A percentile compares a stretch with the other conserved stretches of the same genome.
Conservation (phyloP, 2,888 invertebrate genomes). For the Zonitis immaculata region DNA sequence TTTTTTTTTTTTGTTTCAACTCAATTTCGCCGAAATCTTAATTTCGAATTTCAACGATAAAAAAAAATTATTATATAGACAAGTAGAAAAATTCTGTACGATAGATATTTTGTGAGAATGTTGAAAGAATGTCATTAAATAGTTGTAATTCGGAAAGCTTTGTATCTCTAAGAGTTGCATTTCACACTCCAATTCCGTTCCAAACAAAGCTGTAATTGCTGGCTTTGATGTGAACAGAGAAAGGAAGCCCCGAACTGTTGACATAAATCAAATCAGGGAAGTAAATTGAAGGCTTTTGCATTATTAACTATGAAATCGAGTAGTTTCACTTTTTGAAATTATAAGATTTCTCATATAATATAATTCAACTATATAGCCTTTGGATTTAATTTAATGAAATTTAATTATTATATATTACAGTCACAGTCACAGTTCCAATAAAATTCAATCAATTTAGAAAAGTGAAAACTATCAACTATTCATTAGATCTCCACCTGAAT, state of each 20-base stretch:
- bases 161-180: constrained; percentile 35
- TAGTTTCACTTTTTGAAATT: neutral
- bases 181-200: constrained; percentile 36
- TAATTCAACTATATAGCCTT: no score
- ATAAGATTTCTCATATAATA: no score
- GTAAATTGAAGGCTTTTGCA: constrained; percentile 31
- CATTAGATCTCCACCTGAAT: no score
- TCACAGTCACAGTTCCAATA: no score
- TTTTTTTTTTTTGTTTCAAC: no score
- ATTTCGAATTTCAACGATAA: no score
- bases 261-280: constrained; percentile 38
- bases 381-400: neutral
- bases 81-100: neutral
- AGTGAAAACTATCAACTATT: constrained; percentile 18
- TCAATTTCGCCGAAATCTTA: no score
- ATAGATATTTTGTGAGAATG: neutral
- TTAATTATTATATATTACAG: neutral
- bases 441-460: constrained; percentile 16
- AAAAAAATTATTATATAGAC: no score
- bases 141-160: constrained; percentile 34
- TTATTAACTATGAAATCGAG: neutral
- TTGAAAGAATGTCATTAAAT: constrained; percentile 30
- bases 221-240: constrained; percentile 35
- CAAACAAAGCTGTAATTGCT: constrained; percentile 38
- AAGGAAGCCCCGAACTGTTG: constrained; percentile 28